Evolutionary conservation across 2,888 invertebrate genomes (phyloP).

Genomic region (Eristalinus aeneus): DNA sequence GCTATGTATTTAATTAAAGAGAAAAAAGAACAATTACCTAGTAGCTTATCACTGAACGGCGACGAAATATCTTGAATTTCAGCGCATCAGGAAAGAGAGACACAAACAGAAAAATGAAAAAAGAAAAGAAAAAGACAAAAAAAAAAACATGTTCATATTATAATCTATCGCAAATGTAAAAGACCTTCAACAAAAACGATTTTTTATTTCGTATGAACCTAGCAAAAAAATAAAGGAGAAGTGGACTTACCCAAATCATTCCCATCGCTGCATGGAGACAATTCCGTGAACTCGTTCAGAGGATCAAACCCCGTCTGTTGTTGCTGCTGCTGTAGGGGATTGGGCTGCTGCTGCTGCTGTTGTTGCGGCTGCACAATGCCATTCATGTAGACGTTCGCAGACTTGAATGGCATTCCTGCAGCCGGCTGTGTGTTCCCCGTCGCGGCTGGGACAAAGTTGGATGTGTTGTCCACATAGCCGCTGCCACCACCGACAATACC

Average conservation of each 20-base stretch:
- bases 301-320: constrained; percentile 59
- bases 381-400: constrained; percentile 77
- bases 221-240: background rate
- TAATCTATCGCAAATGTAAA: constrained; percentile 24
- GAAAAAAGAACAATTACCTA: constrained; percentile 62
- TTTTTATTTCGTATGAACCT: background rate
- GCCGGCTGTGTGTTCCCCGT: constrained; percentile 81
- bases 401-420: constrained; percentile 82
- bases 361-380: constrained; percentile 59
- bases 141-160: constrained; percentile 54
- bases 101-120: constrained; percentile 40
- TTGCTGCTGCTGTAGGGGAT: constrained; percentile 28
- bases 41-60: constrained; percentile 70
- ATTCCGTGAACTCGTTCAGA: constrained; percentile 78
- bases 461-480: constrained; percentile 80
- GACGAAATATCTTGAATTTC: constrained; percentile 70
- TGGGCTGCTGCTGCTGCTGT: constrained; percentile 27
- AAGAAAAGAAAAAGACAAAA: constrained; percentile 35
- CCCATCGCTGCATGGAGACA: constrained; percentile 76
- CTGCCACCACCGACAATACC: constrained; percentile 77
- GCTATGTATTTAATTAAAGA: constrained; percentile 11
- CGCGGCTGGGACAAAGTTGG: constrained; percentile 76
- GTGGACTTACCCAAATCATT: constrained; percentile 72
- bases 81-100: constrained; percentile 63
- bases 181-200: background rate